Evolutionary conservation across 2,797 vertebrate species (phyloP).

Genomic region (Amblyopsis hoosieri): DNA sequence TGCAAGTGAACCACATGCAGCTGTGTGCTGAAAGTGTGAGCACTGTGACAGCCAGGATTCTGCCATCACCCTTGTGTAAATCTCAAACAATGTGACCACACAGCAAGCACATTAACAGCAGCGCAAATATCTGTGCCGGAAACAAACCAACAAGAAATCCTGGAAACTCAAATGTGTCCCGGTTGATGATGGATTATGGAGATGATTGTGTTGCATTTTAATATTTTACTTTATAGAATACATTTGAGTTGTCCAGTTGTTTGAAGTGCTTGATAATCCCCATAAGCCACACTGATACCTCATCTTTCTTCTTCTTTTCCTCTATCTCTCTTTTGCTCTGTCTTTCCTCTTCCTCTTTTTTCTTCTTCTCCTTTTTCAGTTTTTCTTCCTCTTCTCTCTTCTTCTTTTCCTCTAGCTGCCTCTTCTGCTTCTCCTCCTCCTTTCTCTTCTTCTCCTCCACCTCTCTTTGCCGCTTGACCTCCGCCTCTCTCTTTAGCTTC

Average conservation of each 20-base stretch:
- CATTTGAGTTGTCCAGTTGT: conserved; percentile 19
- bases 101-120: conserved; percentile 3
- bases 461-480: conserved; percentile 33
- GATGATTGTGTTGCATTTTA: background rate
- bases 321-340: conserved; percentile 35
- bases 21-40: conserved; percentile 21
- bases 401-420: conserved; percentile 28
- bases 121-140: conserved; percentile 5
- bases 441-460: conserved; percentile 33
- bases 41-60: conserved; percentile 3
- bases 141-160: conserved; percentile 9
- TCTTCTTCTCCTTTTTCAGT: conserved; percentile 19
- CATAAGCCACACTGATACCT: conserved; percentile 48
- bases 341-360: conserved; percentile 20
- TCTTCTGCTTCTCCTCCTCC: conserved; percentile 34
- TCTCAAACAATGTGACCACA: conserved; percentile 7
- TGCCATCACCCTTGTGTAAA: background rate
- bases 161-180: conserved; percentile 13
- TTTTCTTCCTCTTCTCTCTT: conserved; percentile 1
- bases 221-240: conserved; percentile 2
- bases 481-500: conserved; percentile 16
- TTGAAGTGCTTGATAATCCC: background rate
- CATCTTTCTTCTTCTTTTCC: conserved; percentile 22
- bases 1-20: conserved; percentile 24
- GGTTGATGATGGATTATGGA: background rate